These are phyloP conservation scores for Phortica okadai DNA, from an alignment of 2,888 invertebrate genomes.

Conservation along the genomic window DNA sequence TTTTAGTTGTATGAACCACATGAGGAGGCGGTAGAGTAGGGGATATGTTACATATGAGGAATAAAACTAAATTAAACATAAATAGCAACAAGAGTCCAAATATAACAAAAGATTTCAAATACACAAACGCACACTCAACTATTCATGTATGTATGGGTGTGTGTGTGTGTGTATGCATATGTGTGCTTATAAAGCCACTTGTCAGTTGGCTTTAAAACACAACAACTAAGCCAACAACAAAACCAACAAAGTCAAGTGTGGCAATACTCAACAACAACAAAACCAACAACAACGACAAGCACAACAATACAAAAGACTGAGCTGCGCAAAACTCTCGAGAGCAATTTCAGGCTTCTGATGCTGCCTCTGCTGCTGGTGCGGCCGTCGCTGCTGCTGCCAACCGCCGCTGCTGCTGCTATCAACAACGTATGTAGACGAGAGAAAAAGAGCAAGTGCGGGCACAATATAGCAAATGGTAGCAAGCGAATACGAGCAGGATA, in stretches of 20 bases:
- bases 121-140: constrained; percentile 19
- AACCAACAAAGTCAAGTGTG: constrained; percentile 43
- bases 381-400: no score
- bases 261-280: constrained; percentile 50
- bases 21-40: constrained; percentile 48
- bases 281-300: constrained; percentile 12
- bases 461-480: no score
- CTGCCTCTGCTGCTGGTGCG: neutral
- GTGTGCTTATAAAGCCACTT: constrained; percentile 17
- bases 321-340: constrained; percentile 28
- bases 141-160: constrained; percentile 14
- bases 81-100: constrained; percentile 28
- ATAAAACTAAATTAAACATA: neutral
- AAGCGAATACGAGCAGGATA: no score
- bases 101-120: constrained; percentile 21
- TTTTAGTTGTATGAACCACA: no score
- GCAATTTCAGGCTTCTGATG: constrained; percentile 21
- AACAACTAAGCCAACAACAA: constrained; percentile 25
- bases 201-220: constrained; percentile 26
- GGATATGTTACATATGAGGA: constrained; percentile 40
- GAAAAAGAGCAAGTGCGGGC: no score
- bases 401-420: no score
- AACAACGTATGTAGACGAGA: no score
- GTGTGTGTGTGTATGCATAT: neutral
- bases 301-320: constrained; percentile 34